phyloP scores from a whole-genome alignment of 2,113 vertebrate genomes.

The Coturnix japonica region DNA sequence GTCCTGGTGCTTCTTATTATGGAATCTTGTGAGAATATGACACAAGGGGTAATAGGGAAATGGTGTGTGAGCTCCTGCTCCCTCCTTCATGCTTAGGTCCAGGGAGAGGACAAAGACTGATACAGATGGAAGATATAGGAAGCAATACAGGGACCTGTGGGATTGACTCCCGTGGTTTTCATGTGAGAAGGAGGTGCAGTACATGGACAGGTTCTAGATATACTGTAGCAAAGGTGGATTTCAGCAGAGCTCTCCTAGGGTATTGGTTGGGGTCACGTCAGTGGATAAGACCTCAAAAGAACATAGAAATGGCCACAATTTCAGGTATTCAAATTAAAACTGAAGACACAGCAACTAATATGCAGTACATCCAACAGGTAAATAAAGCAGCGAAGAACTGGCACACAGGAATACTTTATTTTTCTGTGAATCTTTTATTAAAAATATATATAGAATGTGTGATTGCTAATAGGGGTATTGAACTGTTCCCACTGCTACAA shows the following conservation, averaged over 20 bases:
- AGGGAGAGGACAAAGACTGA: background rate
- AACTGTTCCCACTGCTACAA: constrained; percentile 1
- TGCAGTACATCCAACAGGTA: background rate
- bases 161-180: background rate
- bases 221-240: background rate
- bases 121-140: background rate
- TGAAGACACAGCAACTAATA: background rate
- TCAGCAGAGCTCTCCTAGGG: background rate
- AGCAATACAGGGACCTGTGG: background rate
- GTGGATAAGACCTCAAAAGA: background rate
- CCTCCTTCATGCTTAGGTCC: background rate
- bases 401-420: background rate
- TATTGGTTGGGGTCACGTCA: background rate
- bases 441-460: background rate
- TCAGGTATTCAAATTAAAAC: background rate
- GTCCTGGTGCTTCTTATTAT: background rate
- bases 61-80: accelerated
- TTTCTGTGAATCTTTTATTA: constrained; percentile 26
- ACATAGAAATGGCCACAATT: background rate
- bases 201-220: background rate
- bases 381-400: background rate
- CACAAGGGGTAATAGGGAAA: background rate
- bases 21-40: accelerated
- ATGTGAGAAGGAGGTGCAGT: background rate
- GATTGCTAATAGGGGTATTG: background rate